These are phyloP conservation scores for Colletes collaris DNA, from an alignment of 2,888 invertebrate genomes.

Conservation along the genomic window DNA sequence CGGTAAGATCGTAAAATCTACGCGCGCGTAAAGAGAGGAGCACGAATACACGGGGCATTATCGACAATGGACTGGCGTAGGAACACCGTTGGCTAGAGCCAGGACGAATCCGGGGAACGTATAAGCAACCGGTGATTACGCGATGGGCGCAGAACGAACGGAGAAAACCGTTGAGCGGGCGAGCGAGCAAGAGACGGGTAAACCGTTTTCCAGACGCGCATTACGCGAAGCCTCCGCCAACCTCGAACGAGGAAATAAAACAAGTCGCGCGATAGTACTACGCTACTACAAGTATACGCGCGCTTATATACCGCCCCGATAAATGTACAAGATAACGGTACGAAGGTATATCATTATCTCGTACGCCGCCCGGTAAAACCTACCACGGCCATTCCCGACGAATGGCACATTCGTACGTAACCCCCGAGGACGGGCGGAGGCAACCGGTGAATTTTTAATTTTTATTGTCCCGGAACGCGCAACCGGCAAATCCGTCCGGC, in stretches of 20 bases:
- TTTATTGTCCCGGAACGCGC: conserved; percentile 65
- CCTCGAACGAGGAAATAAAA: conserved; percentile 68
- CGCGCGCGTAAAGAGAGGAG: not conserved
- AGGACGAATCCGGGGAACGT: conserved; percentile 41
- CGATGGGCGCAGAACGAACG: conserved; percentile 53
- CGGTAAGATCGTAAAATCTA: conserved; percentile 59
- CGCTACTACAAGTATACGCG: conserved; percentile 54
- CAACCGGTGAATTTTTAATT: conserved; percentile 70
- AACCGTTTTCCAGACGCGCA: conserved; percentile 67
- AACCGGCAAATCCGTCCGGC: conserved; percentile 64
- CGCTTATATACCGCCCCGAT: conserved; percentile 64
- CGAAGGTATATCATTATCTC: conserved; percentile 75
- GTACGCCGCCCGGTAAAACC: conserved; percentile 68
- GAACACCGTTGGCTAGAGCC: conserved; percentile 30
- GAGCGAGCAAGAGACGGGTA: conserved; percentile 45
- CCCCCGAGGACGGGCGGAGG: conserved; percentile 31
- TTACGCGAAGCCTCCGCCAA: conserved; percentile 55
- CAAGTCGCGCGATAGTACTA: conserved; percentile 65
- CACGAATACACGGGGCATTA: conserved; percentile 39
- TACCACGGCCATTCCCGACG: conserved; percentile 36
- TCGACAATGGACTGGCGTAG: conserved; percentile 43
- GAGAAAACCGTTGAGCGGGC: conserved; percentile 60
- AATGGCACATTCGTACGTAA: conserved; percentile 48
- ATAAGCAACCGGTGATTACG: conserved; percentile 59
- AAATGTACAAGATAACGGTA: conserved; percentile 76